phyloP scores from a whole-genome alignment of 2,888 invertebrate genomes.

The Chymomyza procnemis region DNA sequence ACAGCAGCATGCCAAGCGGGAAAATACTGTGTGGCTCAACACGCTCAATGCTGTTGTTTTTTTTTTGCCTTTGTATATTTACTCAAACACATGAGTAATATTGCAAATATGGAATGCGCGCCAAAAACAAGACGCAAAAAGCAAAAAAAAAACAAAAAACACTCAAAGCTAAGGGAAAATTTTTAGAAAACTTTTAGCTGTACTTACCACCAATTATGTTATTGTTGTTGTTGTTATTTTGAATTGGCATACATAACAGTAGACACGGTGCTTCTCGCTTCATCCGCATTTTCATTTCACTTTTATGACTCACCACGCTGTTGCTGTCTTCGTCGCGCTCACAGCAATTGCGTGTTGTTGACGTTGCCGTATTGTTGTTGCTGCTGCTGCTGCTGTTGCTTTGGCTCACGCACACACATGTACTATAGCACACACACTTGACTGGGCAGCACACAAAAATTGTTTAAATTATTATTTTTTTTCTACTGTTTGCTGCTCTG shows the following conservation, averaged over 20 bases:
- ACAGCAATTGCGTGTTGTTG: conserved; percentile 63
- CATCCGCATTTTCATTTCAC: conserved; percentile 82
- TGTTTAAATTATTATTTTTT: conserved; percentile 48
- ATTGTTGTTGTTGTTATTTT: conserved; percentile 51
- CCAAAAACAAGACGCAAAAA: too few relatives aligned
- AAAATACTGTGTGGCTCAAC: conserved; percentile 29
- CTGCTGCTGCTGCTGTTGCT: conserved; percentile 30
- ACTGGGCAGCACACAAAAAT: conserved; percentile 31
- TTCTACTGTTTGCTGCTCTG: conserved; percentile 27
- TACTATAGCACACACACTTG: conserved; percentile 43
- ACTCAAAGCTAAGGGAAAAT: neutral
- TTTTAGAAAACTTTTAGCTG: neutral
- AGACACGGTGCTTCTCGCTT: conserved; percentile 84
- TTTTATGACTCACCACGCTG: conserved; percentile 79
- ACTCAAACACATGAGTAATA: conserved; percentile 47
- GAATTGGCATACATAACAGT: conserved; percentile 81
- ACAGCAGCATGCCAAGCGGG: conserved; percentile 39
- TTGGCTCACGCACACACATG: conserved; percentile 54
- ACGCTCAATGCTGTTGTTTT: conserved; percentile 4
- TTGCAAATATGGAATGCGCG: neutral
- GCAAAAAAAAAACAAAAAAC: neutral
- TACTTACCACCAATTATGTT: conserved; percentile 63
- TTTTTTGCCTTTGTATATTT: neutral
- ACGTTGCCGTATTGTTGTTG: conserved; percentile 63
- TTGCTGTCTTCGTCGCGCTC: conserved; percentile 74